Evolutionary conservation across 2,113 vertebrate genomes (phyloP).

Genomic region (Pycnonotus jocosus): DNA sequence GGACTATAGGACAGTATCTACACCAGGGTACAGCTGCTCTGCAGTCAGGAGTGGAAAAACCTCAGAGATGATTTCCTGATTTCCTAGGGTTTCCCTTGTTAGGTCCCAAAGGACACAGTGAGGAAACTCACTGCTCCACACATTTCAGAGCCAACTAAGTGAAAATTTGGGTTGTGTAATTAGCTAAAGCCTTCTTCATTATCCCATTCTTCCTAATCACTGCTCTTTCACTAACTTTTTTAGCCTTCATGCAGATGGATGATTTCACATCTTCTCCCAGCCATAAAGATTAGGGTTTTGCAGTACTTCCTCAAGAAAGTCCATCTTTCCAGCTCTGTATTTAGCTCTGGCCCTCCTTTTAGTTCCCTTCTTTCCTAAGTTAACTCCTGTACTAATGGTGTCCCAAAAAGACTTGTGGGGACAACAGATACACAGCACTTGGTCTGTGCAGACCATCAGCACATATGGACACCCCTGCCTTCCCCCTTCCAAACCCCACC

Average conservation of each 20-base stretch:
- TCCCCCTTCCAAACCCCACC: slow-evolving; percentile 1
- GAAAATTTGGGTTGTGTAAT: not conserved
- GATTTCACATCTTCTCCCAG: not conserved
- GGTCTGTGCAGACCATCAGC: not conserved
- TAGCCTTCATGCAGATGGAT: not conserved
- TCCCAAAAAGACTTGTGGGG: not conserved
- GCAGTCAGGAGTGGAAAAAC: not conserved
- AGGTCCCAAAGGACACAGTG: not conserved
- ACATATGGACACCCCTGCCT: not conserved
- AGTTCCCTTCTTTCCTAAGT: not conserved
- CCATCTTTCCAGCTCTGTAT: not conserved
- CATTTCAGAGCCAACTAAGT: not conserved
- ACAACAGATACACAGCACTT: not conserved
- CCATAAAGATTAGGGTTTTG: not conserved
- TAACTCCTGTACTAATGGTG: not conserved
- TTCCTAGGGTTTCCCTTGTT: not conserved
- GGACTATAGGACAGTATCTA: not conserved
- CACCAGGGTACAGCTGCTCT: not conserved
- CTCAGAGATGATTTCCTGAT: not conserved
- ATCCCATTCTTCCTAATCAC: not conserved
- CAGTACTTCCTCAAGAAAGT: not conserved
- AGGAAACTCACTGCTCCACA: not conserved
- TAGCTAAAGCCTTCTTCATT: not conserved
- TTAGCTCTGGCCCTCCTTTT: not conserved
- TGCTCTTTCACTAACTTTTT: not conserved